Base-by-base conservation (phyloP, 2,888 invertebrate species). In the Philonicus albiceps region DNA sequence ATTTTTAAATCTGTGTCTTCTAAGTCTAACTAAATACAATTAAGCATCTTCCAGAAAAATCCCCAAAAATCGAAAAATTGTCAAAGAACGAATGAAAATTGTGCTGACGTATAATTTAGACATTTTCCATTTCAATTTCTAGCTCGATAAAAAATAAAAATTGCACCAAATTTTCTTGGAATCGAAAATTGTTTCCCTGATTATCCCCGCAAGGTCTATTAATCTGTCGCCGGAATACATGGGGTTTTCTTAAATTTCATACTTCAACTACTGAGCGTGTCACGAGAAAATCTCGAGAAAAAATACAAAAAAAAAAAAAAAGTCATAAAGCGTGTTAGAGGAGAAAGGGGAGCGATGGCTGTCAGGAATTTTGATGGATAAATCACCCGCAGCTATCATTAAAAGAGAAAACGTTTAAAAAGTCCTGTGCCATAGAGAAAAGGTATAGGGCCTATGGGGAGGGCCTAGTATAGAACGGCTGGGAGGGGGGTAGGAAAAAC, bases 351-450 rank as follows among this genome's bases (percentile, higher is more conserved):
- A 16, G 40, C n/a, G 40, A 34, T 64, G 27, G n/a, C 83, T 64
- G 83, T 72, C 83, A 83, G 19, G 40, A 72, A 83, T 83, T 83
- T 83, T 83, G 83, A 83, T 83, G 83, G 83, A 83, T 83, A 83
- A 83, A 83, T 37, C 83, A 55, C 83, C 83, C 83, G 83, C 83
- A 83, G 83, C 83, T 83, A 34, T 34, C 72, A 72, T 83, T 83
- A 72, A 83, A 72, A 40, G 72, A 34, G 37, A 72, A 72, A 83
- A 72, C 40, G 64, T 72, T 31, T 30, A 83, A 83, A 83, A 72
- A 83, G 64, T 64, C 64, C 64, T 43, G 5, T 53, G 64, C 11
- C 22, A 22, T 22, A 27, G 27, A 43, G 16, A 43, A 43, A 64
- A 64, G 64, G 64, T 22, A 64, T 64, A 64, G 40, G 40, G 40